These are phyloP conservation scores for Oreochromis tanganicae DNA, from an alignment of 2,113 vertebrate genomes.

Conservation along the genomic window DNA sequence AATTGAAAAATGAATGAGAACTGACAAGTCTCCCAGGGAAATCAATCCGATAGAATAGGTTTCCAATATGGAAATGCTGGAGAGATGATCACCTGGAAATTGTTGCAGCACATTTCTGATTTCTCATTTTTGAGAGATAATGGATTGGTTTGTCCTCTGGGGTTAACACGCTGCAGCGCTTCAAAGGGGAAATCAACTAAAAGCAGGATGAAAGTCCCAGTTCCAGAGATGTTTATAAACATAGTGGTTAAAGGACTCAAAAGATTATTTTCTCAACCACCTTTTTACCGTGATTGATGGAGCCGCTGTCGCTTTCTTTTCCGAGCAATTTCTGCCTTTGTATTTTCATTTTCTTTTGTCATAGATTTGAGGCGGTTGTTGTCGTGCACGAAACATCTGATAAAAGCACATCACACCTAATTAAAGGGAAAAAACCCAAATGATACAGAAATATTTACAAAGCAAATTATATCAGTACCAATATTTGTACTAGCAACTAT, in stretches of 20 bases:
- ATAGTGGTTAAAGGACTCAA: background rate
- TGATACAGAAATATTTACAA: background rate
- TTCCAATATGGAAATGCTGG: constrained; percentile 56
- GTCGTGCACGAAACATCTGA: background rate
- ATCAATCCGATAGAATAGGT: constrained; percentile 58
- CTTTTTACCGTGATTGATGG: background rate
- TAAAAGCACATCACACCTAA: background rate
- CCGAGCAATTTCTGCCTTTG: background rate
- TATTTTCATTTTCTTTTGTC: background rate
- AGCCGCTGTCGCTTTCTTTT: background rate
- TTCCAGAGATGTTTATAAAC: background rate
- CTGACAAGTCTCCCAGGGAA: constrained; percentile 59
- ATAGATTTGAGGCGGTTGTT: background rate
- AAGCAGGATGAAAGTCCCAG: constrained; percentile 9
- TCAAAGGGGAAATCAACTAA: background rate
- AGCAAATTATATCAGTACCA: background rate
- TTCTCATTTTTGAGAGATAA: constrained; percentile 34
- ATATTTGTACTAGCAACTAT: background rate
- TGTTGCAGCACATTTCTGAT: constrained; percentile 8
- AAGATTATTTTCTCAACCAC: background rate
- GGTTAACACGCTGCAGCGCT: background rate
- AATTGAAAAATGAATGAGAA: constrained; percentile 70
- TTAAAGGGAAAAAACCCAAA: background rate
- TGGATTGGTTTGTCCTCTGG: constrained; percentile 44
- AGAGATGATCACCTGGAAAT: constrained; percentile 64